phyloP scores from a whole-genome alignment of 1,140 invertebrate species.

The Lepidurus apus region DNA sequence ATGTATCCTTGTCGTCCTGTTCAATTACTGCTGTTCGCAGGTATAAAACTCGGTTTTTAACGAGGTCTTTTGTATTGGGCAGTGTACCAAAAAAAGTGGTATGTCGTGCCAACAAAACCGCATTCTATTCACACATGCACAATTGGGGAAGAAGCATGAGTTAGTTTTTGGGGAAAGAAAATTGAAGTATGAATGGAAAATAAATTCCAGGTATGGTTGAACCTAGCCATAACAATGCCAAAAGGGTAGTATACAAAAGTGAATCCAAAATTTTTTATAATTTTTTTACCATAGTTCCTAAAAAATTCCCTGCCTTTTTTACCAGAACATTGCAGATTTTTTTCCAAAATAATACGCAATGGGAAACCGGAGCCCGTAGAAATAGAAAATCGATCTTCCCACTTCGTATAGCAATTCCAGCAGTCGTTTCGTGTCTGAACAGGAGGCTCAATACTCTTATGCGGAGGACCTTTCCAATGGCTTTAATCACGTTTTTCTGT shows the following conservation, averaged over 20 bases:
- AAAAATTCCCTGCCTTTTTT: not conserved
- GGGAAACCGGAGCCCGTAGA: not conserved
- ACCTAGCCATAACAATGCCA: not conserved
- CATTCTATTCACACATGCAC: not conserved
- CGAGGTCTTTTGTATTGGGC: conserved; percentile 6
- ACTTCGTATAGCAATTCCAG: not conserved
- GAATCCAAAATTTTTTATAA: not conserved
- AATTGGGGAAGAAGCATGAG: not conserved
- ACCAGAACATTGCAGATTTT: not conserved
- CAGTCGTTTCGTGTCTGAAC: not conserved
- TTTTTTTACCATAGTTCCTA: not conserved
- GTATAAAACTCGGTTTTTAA: not conserved
- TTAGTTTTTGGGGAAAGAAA: not conserved
- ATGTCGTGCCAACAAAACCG: not conserved
- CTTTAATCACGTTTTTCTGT: not conserved
- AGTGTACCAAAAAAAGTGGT: not conserved
- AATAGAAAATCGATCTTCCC: not conserved
- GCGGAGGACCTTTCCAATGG: not conserved
- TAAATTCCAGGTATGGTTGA: not conserved
- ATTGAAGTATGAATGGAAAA: not conserved
- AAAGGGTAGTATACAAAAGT: not conserved
- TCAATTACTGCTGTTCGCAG: not conserved
- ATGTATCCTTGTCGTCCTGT: too few species aligned
- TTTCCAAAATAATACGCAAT: not conserved
- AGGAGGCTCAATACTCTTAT: not conserved